Percentiles rank a stretch among this genome's conserved stretches.
phyloP scores from a whole-genome alignment of 1,140 invertebrate species.

The Gryllus bimaculatus region DNA sequence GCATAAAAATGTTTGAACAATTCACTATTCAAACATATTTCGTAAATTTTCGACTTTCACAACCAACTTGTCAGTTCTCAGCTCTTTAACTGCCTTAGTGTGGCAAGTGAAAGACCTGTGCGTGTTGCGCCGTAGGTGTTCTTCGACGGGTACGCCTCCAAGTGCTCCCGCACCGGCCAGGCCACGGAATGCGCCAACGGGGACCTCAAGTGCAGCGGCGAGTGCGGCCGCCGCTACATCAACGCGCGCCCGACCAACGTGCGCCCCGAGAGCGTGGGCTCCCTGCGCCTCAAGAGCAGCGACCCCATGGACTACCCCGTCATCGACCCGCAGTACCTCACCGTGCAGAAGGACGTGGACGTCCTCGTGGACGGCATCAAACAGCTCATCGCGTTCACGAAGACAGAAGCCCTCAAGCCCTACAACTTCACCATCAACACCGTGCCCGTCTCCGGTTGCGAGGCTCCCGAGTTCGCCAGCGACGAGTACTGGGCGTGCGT shows the following conservation, averaged over 20 bases:
- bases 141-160: slow-evolving; percentile 37
- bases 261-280: slow-evolving; percentile 23
- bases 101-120: no score
- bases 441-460: slow-evolving; percentile 60
- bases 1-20: no score
- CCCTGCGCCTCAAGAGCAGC: slow-evolving; percentile 35
- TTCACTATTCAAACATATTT: no score
- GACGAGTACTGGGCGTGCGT: slow-evolving; percentile 77
- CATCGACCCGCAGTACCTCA: slow-evolving; percentile 65
- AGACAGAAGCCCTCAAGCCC: slow-evolving; percentile 54
- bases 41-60: no score
- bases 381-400: slow-evolving; percentile 55
- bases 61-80: no score
- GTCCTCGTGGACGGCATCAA: slow-evolving; percentile 61
- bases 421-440: slow-evolving; percentile 57
- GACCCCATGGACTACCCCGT: slow-evolving; percentile 65
- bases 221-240: slow-evolving; percentile 24
- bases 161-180: slow-evolving; percentile 32
- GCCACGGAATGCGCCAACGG: slow-evolving; percentile 33
- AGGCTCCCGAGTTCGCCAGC: slow-evolving; percentile 57
- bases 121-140: slow-evolving; percentile 26
- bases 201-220: slow-evolving; percentile 15
- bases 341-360: slow-evolving; percentile 50
- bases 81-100: no score
- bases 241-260: slow-evolving; percentile 19